A percentile compares a stretch with the other conserved stretches of the same genome.
phyloP scores from a whole-genome alignment of 1,140 invertebrate species.

The Gyrodactylus bullatarudis region DNA sequence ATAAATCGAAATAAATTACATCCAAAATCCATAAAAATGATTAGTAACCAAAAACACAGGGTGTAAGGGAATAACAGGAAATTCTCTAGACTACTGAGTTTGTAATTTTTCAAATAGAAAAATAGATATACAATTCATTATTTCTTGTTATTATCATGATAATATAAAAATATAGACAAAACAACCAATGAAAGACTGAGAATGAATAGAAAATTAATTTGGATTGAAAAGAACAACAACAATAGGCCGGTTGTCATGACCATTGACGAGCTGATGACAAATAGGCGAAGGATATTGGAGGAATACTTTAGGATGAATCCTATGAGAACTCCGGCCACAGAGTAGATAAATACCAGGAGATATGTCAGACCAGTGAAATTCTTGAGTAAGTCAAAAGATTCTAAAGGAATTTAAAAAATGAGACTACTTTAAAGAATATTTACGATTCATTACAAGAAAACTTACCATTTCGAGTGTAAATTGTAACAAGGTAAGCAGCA shows the following conservation, averaged over 20 bases:
- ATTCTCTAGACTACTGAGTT: slow-evolving; percentile 4
- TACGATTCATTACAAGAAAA: no score
- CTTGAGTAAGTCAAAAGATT: background rate
- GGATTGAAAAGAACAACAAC: background rate
- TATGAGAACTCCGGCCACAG: slow-evolving; percentile 8
- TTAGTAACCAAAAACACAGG: background rate
- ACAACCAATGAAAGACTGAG: background rate
- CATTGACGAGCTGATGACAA: slow-evolving; percentile 6
- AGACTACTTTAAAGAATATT: no score
- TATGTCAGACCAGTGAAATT: background rate
- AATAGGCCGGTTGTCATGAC: background rate
- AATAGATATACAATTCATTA: background rate
- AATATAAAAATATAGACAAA: background rate
- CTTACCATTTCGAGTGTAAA: no score
- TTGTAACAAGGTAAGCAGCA: no score
- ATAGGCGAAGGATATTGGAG: slow-evolving; percentile 8
- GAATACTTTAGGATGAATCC: slow-evolving; percentile 8
- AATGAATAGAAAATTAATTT: background rate
- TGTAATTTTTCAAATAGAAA: background rate
- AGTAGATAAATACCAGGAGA: slow-evolving; percentile 5
- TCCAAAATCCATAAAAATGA: background rate
- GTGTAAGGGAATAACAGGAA: background rate
- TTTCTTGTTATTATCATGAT: background rate
- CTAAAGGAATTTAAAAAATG: background rate
- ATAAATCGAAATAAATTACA: background rate